Conservation (phyloP, 2,113 vertebrate genomes). For the Esox niger region DNA sequence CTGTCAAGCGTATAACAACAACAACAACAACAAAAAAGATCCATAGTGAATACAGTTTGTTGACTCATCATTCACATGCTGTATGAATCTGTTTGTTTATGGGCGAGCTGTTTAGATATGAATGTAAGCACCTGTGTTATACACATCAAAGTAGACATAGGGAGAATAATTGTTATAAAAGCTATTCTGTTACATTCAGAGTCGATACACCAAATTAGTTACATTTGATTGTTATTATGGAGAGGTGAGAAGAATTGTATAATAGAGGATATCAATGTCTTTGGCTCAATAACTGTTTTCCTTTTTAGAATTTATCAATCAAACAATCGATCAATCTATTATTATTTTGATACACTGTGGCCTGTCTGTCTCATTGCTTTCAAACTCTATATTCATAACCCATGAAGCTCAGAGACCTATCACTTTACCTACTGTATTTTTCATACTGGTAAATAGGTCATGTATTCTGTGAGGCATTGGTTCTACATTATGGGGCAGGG, state of each 20-base stretch:
- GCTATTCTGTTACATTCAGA: conserved; percentile 57
- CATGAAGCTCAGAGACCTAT: conserved; percentile 64
- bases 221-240: conserved; percentile 50
- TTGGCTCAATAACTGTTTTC: conserved; percentile 78
- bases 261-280: conserved; percentile 66
- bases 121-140: conserved; percentile 71
- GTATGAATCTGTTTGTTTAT: conserved; percentile 57
- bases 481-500: conserved; percentile 32
- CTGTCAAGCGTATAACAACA: conserved; percentile 63
- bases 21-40: conserved; percentile 54
- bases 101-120: conserved; percentile 61
- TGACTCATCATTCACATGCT: conserved; percentile 36
- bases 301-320: conserved; percentile 58
- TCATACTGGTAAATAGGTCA: conserved; percentile 45
- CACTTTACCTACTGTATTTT: conserved; percentile 48
- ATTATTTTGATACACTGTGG: conserved; percentile 49
- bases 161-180: conserved; percentile 52
- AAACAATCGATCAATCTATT: conserved; percentile 50
- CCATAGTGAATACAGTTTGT: conserved; percentile 48
- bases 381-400: conserved; percentile 61
- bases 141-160: conserved; percentile 44
- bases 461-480: conserved; percentile 39
- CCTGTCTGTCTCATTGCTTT: conserved; percentile 60
- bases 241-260: conserved; percentile 48
- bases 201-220: conserved; percentile 64